phyloP scores from a whole-genome alignment of 2,888 invertebrate genomes.

The Sarcophaga subvicina region DNA sequence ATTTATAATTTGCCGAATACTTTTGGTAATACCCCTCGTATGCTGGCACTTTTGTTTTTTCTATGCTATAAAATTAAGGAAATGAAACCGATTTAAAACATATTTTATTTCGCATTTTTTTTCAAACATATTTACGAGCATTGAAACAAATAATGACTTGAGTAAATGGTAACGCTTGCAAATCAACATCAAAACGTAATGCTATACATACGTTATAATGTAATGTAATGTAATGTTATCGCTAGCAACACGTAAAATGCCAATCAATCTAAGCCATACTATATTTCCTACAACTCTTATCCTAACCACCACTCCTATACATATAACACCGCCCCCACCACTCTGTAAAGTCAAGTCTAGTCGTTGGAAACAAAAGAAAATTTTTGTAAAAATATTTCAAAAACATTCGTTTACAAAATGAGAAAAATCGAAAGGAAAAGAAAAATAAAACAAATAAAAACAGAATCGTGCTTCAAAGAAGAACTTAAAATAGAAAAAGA shows the following conservation, averaged over 20 bases:
- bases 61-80: slow-evolving; percentile 35
- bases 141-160: slow-evolving; percentile 22
- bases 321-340: not conserved
- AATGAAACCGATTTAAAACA: slow-evolving; percentile 55
- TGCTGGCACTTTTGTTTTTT: not conserved
- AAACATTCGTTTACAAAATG: too few relatives aligned
- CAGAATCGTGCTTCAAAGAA: too few relatives aligned
- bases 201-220: not conserved
- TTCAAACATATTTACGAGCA: slow-evolving; percentile 4
- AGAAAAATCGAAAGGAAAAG: too few relatives aligned
- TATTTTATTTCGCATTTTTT: slow-evolving; percentile 12
- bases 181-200: slow-evolving; percentile 49
- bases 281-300: not conserved
- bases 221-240: slow-evolving; percentile 18
- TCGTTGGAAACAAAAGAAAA: not conserved
- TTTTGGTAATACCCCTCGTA: too few relatives aligned
- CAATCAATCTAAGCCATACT: slow-evolving; percentile 58
- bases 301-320: too few relatives aligned
- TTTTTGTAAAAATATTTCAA: not conserved
- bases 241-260: slow-evolving; percentile 61
- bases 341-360: not conserved
- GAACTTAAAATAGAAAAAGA: too few relatives aligned
- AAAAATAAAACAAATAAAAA: too few relatives aligned
- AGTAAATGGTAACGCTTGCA: slow-evolving; percentile 59
- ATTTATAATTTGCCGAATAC: too few relatives aligned